These are phyloP conservation scores for Zaprionus camerounensis DNA, from an alignment of 1,140 invertebrate species.

Conservation along the genomic window DNA sequence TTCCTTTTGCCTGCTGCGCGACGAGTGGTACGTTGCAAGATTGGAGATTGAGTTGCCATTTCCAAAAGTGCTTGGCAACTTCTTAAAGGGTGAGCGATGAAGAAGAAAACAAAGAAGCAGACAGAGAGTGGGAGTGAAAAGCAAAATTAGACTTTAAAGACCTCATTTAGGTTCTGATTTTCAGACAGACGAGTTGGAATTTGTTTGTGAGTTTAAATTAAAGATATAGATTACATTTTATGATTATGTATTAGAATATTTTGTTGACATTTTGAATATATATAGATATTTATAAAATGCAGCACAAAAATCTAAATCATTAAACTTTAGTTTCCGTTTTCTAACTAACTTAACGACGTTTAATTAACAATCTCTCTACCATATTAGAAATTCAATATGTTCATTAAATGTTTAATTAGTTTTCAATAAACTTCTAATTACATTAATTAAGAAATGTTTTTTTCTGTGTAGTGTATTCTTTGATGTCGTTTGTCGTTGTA, in stretches of 20 bases:
- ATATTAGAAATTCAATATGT: background rate
- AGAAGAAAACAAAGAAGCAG: background rate
- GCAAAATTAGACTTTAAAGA: background rate
- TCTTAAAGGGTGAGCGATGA: background rate
- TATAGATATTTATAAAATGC: too few relatives aligned
- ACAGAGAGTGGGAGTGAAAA: background rate
- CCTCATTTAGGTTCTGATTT: background rate
- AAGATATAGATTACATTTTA: background rate
- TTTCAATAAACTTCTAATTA: conserved; percentile 1
- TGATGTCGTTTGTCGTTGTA: background rate
- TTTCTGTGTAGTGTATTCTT: background rate
- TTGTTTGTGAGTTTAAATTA: background rate
- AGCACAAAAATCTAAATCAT: too few relatives aligned
- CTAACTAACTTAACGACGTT: background rate
- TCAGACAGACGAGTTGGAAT: background rate
- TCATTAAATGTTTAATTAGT: background rate
- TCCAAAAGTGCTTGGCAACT: background rate
- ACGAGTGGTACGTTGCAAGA: background rate
- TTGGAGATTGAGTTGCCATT: background rate
- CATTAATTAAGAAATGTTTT: background rate
- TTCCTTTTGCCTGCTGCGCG: background rate
- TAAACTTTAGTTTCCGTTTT: too few relatives aligned
- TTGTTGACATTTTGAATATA: too few relatives aligned
- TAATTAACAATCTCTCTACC: background rate
- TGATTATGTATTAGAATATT: background rate